Evolutionary conservation across 2,113 vertebrate species (phyloP).

Genomic region (Zapus hudsonius): DNA sequence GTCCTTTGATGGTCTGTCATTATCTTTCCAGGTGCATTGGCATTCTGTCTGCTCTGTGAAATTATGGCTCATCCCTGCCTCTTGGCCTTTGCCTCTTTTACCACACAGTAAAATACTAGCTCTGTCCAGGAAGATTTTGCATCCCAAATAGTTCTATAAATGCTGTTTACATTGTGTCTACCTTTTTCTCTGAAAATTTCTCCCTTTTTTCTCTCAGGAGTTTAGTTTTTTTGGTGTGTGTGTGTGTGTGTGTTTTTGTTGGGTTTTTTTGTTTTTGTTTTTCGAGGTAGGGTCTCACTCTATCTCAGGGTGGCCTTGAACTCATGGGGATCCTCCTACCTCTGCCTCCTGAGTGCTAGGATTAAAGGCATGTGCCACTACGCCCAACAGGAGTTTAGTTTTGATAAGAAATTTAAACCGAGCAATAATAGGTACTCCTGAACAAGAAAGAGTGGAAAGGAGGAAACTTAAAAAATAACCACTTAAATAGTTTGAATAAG

Average conservation of each 20-base stretch:
- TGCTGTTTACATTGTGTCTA: not conserved
- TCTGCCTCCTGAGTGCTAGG: too few species aligned
- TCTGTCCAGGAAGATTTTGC: not conserved
- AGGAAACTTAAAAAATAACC: not conserved
- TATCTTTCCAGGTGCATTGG: not conserved
- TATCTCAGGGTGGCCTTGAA: too few species aligned
- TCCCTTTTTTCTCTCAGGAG: not conserved
- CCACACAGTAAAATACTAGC: not conserved
- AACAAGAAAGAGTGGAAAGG: not conserved
- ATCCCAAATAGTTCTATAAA: not conserved
- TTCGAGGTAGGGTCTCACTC: too few species aligned
- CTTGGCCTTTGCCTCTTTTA: not conserved
- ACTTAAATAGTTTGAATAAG: not conserved
- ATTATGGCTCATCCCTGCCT: not conserved
- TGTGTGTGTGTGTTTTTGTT: too few species aligned
- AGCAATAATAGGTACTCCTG: not conserved
- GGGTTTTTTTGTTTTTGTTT: too few species aligned
- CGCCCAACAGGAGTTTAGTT: not conserved
- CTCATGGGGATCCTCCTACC: too few species aligned
- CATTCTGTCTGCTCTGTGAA: not conserved
- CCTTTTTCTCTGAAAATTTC: not conserved
- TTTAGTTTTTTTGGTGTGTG: too few species aligned
- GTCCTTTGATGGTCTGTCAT: not conserved
- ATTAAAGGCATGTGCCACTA: too few species aligned
- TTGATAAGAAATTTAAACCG: not conserved